Evolutionary conservation across 2,888 invertebrate genomes (phyloP), one percentile per base, ranked within the genome.

Genomic region (Protula sp.): DNA sequence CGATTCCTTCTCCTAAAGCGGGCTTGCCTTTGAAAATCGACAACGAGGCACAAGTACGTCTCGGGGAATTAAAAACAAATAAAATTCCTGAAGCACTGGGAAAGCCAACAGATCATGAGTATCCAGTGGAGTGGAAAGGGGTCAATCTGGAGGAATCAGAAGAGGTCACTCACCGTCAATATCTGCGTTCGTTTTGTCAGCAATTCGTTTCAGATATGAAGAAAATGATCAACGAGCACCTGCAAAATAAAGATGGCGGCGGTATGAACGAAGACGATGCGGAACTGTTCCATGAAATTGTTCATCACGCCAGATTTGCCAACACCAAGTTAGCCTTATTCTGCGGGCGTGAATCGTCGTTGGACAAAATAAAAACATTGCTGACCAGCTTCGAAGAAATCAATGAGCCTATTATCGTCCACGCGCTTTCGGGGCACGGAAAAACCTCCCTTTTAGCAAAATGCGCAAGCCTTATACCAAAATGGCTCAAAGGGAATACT

Each of bases 371-470:
- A 2, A 52, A 60, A 47, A 29, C 52, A 22, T 64, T 61, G 28
- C 19, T 69, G 4, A 52, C 48, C 19, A 31, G 5, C 14, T 26
- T n/a, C 5, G 38, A 50, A 5, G 3, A 27, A 9, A 14, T 19
- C 2, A 30, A 45, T 5, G 4, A n/a, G 38, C 66, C 67, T 2
- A 51, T 66, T 2, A 55, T 67, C 5, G 47, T 69, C n/a, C 55
- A 59, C 50, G 68, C 60, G 2, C 45, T n/a, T 14, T 69, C 69
- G 2, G 69, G 69, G 14, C 58, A 51, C 30, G 69, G 69, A 9
- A 69, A 69, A 54, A 69, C 66, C 9, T 54, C 63, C 2, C 22
- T 69, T 28, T 26, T 69, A 60, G 65, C 69, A 3, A 47, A 59
- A 9, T 45, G 57, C 9, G 66, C 59, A 1, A 47, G 54, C 45